Evolutionary conservation across 2,888 invertebrate genomes (phyloP).

Genomic region (Stenurella melanura): DNA sequence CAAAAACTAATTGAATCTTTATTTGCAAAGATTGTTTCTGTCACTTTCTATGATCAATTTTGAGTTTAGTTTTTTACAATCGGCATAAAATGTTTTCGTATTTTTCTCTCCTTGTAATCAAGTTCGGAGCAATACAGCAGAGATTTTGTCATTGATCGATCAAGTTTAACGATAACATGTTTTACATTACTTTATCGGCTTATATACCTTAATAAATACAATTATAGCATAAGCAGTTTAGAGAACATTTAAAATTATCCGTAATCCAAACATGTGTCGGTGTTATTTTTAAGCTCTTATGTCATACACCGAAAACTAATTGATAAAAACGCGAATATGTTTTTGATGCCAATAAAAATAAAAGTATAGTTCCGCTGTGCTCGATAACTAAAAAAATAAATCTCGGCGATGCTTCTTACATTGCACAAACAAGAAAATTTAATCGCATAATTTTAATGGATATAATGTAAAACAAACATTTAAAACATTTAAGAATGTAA

Average conservation of each 20-base stretch:
- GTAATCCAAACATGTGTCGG: background rate
- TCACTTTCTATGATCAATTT: too few species aligned
- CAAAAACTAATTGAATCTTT: too few species aligned
- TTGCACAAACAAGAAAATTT: background rate
- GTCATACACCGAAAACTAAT: constrained; percentile 5
- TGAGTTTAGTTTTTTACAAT: too few species aligned
- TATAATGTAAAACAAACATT: too few species aligned
- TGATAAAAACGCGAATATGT: constrained; percentile 19
- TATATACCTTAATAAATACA: background rate
- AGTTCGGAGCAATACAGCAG: too few species aligned
- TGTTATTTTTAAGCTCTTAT: constrained; percentile 17
- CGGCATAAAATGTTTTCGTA: too few species aligned
- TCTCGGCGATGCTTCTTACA: background rate
- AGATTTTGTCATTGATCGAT: too few species aligned
- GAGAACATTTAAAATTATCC: background rate
- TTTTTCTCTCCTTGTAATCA: too few species aligned
- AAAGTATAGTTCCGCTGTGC: background rate
- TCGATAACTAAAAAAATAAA: background rate
- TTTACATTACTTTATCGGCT: background rate
- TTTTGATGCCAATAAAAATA: constrained; percentile 8
- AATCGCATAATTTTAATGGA: too few species aligned
- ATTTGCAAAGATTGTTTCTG: too few species aligned
- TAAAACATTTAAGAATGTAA: too few species aligned
- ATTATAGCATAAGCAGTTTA: background rate
- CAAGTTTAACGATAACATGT: background rate